Evolutionary conservation across 1,140 invertebrate genomes (phyloP), one percentile per base, ranked within the genome.

Genomic region (Battus philenor): DNA sequence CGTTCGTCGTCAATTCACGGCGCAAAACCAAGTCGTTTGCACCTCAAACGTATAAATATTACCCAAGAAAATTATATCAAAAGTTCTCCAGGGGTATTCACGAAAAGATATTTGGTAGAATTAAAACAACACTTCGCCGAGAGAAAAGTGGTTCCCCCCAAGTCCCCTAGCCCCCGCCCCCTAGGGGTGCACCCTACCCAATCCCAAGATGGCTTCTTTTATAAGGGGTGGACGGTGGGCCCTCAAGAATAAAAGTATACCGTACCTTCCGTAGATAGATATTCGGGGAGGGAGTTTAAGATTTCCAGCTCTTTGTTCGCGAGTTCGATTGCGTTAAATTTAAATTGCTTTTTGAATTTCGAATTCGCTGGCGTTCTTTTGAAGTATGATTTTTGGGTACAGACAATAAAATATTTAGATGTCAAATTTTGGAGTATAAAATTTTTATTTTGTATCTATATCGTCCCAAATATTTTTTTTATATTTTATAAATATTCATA

Each of bases 51-150:
- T 59, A 70, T 70, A 72, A 69, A 76, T 72, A 72, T 60, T 68
- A 75, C 68, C 53, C 58, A 65, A 70, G 66, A 64, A 79, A 80
- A 84, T 84, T 80, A 81, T 78, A 80, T 74, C 75, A 70, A 65
- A 84, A 84, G 58, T 81, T 79, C 58, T 60, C 57, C 73, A 69
- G 70, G 81, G 78, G 78, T 82, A 80, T 80, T 77, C 79, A 70
- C 76, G 76, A 84, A 82, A 84, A 84, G 80, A 80, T 84, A 84
- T 84, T 84, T 68, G 69, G 71, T 65, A 63, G 80, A 82, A 84
- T 84, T 82, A 84, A 84, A 84, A 84, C 78, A 84, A 84, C 80
- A 84, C 74, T 78, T 71, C 61, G 63, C 58, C 50, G 67, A 76
- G 71, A 74, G 73, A 80, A 77, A 80, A 80, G 78, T 79, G 70